Percentiles rank a stretch among this genome's conserved stretches.
Evolutionary conservation across 2,113 vertebrate genomes (phyloP).

Genomic region (Neodon shergylaensis): DNA sequence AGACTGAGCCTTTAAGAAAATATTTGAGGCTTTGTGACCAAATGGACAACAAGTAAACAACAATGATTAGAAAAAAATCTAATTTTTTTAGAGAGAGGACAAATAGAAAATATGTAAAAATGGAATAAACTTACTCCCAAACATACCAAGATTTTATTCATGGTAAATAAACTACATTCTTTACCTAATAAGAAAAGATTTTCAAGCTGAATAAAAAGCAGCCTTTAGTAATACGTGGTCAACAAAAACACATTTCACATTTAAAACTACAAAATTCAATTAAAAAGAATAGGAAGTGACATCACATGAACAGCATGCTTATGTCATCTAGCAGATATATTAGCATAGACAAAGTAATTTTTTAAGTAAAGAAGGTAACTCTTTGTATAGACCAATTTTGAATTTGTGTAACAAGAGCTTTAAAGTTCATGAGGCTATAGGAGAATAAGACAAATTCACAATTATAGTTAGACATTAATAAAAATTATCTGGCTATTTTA

Average conservation of each 20-base stretch:
- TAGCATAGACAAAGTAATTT: background rate
- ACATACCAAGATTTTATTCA: background rate
- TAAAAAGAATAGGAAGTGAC: background rate
- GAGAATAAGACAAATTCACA: background rate
- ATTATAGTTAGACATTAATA: slow-evolving; percentile 13
- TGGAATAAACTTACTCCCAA: background rate
- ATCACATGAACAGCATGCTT: background rate
- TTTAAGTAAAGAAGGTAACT: background rate
- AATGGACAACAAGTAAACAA: background rate
- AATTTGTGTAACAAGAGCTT: background rate
- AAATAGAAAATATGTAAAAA: background rate
- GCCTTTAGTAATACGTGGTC: background rate
- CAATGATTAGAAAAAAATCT: background rate
- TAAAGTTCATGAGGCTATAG: background rate
- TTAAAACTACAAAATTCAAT: background rate
- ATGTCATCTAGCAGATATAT: background rate
- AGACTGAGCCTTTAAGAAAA: background rate
- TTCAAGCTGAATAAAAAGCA: background rate
- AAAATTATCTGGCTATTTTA: background rate
- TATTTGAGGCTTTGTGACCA: background rate
- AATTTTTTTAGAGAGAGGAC: background rate
- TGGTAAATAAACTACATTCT: background rate
- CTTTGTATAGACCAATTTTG: background rate
- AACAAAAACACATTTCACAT: background rate
- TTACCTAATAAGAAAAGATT: background rate